Percentiles rank a stretch among this genome's conserved stretches.
These are phyloP conservation scores for Phaedon cochleariae DNA, from an alignment of 2,888 invertebrate genomes.

Conservation along the genomic window DNA sequence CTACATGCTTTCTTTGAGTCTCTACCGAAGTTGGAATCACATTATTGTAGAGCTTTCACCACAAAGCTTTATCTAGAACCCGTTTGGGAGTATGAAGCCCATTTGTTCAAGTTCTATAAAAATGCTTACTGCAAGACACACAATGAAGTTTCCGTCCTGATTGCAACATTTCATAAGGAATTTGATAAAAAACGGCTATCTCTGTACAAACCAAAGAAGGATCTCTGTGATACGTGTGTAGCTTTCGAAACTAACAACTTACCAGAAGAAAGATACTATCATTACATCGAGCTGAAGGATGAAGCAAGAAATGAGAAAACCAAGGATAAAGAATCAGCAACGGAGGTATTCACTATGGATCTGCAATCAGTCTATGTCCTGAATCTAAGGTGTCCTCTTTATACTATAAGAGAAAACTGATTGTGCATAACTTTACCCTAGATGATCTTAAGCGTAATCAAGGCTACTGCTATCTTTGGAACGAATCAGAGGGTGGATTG, in stretches of 20 bases:
- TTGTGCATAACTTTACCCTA: neutral
- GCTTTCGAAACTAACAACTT: slow-evolving; percentile 30
- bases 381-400: slow-evolving; percentile 26
- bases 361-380: slow-evolving; percentile 26
- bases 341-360: slow-evolving; percentile 19
- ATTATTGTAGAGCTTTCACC: no score
- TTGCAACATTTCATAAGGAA: slow-evolving; percentile 21
- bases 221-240: slow-evolving; percentile 34
- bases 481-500: slow-evolving; percentile 21
- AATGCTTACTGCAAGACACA: neutral
- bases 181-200: slow-evolving; percentile 17
- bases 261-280: slow-evolving; percentile 23
- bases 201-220: slow-evolving; percentile 30
- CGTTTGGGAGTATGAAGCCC: slow-evolving; percentile 16
- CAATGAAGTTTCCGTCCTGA: slow-evolving; percentile 8
- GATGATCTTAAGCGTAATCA: neutral
- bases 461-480: slow-evolving; percentile 5
- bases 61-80: no score
- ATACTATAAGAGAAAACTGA: slow-evolving; percentile 33
- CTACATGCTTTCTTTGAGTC: no score
- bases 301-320: slow-evolving; percentile 23
- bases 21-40: no score
- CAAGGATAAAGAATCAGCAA: slow-evolving; percentile 20
- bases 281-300: slow-evolving; percentile 22
- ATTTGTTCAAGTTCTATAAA: neutral